Evolutionary conservation across 2,113 vertebrate genomes (phyloP).

Genomic region (Brachypteracias leptosomus): DNA sequence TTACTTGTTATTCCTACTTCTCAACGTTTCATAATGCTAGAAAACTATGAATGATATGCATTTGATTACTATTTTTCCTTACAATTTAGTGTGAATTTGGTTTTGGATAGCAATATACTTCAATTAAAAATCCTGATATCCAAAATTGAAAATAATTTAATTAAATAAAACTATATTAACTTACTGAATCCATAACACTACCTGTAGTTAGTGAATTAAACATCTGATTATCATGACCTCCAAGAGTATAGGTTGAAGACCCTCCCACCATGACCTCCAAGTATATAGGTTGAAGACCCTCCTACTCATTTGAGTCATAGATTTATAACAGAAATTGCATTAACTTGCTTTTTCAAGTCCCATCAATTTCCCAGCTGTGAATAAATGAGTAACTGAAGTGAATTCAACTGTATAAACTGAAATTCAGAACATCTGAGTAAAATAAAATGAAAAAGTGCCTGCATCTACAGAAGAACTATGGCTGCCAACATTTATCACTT

Average conservation of each 20-base stretch:
- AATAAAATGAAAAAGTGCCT: background rate
- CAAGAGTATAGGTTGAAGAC: background rate
- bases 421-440: background rate
- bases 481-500: background rate
- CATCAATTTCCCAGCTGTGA: background rate
- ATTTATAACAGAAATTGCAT: background rate
- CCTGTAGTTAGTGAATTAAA: background rate
- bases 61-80: background rate
- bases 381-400: background rate
- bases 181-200: background rate
- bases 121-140: background rate
- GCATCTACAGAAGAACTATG: background rate
- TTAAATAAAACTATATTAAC: background rate
- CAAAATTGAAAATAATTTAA: background rate
- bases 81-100: background rate
- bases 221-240: background rate
- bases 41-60: background rate
- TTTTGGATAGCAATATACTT: background rate
- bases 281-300: background rate
- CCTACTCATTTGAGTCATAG: background rate
- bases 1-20: background rate
- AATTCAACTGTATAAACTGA: background rate
- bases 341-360: constrained; percentile 12
- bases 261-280: background rate
- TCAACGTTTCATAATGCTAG: background rate